Evolutionary conservation across 2,113 vertebrate genomes (phyloP), one percentile per base, ranked within the genome.

Genomic region (Prunella fulvescens): DNA sequence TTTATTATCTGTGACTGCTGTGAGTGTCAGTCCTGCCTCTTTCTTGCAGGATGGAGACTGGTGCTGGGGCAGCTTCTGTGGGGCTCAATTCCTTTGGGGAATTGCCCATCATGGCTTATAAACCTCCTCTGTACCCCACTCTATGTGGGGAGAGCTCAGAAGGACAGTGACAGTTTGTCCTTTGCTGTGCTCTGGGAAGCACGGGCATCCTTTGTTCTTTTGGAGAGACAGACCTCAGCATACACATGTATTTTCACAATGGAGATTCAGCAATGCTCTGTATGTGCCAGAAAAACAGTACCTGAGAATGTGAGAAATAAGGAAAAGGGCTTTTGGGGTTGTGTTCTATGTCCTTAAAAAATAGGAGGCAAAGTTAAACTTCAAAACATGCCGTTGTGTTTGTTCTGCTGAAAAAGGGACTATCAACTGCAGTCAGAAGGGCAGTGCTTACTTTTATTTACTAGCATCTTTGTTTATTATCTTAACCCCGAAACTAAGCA

Each of bases 381-480:
- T 92, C 61, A 81, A n/a, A 91, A 60, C 13, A 16, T 25, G 28
- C 12, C 33, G 12, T 33, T 85, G 39, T 58, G 31, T 64, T 79
- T 87, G 40, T 19, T 70, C 33, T 87, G 28, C 40, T 90, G 24
- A 48, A 60, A 61, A 61, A 25, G 22, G 6, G 4, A 60, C 1
- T 64, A 51, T 57, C 24, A 45, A 11, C 28, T 65, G 53, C 45
- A 61, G 48, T 76, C 79, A 66, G 62, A 76, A 80, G 42, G 31
- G 24, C 37, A 72, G 35, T 66, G 24, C 42, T 93, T 90, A 19
- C 33, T 93, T 83, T 56, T 80, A 67, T 80, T 92, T 93, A 88
- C 35, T 83, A 51, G 9, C 13, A n/a, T 58, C 66, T 20, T 40
- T 82, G 25, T 72, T 90, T 76, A 42, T 61, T 87, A 42, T 69